Evolutionary conservation across 2,888 invertebrate species (phyloP).

Genomic region (Drosophila hawaiiensis): DNA sequence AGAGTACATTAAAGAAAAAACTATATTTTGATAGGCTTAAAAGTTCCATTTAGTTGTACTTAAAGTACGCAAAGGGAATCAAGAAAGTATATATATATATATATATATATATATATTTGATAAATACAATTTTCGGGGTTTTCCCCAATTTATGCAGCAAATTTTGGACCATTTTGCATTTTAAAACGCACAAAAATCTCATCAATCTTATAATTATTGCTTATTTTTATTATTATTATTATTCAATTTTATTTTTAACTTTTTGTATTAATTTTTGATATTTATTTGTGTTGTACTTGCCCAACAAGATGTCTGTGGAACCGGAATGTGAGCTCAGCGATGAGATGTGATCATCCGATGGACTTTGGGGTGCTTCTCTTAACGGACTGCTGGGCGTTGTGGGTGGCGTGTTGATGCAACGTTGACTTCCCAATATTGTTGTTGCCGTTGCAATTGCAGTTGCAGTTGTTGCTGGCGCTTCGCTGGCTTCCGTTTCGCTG

Average conservation of each 20-base stretch:
- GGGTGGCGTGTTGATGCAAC: slow-evolving; percentile 80
- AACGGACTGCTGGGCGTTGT: slow-evolving; percentile 83
- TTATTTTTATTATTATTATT: not conserved
- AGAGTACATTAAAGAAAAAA: not conserved
- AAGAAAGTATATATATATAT: not conserved
- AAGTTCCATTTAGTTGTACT: not conserved
- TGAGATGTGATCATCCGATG: slow-evolving; percentile 83
- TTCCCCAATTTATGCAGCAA: not conserved
- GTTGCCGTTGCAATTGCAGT: slow-evolving; percentile 12
- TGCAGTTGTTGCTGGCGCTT: slow-evolving; percentile 6
- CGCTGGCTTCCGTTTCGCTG: slow-evolving; percentile 31
- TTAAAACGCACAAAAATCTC: not conserved
- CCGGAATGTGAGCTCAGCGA: slow-evolving; percentile 83
- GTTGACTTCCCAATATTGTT: slow-evolving; percentile 48
- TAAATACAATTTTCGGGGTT: not conserved
- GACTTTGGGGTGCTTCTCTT: slow-evolving; percentile 82
- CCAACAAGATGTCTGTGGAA: slow-evolving; percentile 84
- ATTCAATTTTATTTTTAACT: not conserved
- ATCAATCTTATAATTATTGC: not conserved
- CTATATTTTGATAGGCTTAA: not conserved
- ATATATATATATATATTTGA: not conserved
- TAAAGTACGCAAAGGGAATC: not conserved
- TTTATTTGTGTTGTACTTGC: slow-evolving; percentile 63
- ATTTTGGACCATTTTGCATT: not conserved
- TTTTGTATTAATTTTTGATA: not conserved